Evolutionary conservation across 2,888 invertebrate species (phyloP), one percentile per base, ranked within the genome.

Genomic region (Plagodis dolabraria): DNA sequence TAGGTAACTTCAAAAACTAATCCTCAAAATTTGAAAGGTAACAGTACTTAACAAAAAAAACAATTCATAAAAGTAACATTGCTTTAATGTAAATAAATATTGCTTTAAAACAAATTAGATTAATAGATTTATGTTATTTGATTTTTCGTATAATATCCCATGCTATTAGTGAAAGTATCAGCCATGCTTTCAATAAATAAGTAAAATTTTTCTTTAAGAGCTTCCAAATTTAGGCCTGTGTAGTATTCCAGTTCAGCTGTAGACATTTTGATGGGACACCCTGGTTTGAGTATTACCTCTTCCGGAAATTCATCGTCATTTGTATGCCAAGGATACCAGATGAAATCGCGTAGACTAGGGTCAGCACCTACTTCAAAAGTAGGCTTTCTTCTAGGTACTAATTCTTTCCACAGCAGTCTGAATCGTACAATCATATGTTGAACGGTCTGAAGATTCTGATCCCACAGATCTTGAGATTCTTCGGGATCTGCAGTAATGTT

Each of bases 401-500:
- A 59, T 44, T 80, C 69, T 33, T 72, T 57, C 83, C 84, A 86
- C 36, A 74, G 60, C 12, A 75, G 56, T 47, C 82, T 67, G 0
- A 85, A 65, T 7, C 73, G 68, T 8, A 83, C 62, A n/a, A 72
- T 62, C 74, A 84, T 67, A 10, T 70, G 72, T 53, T 68, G 68
- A 8, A 79, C 79, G 9, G 80, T 50, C 7, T 81, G 74, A 12
- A 81, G 79, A 22, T 63, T 66, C 9, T 67, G 54, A 43, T 74
- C 38, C 85, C 85, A 86, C 42, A 85, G 68, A 53, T 84, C 83
- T 38, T 72, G 59, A 0, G 72, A 63, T 69, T 85, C 83, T 36
- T 69, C 60, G 6, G 84, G 83, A 62, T 85, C 83, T 1, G 69
- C 73, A 42, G 66, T 80, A 42, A 85, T 64, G 56, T 85, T 80